Conservation (phyloP, 2,888 invertebrate genomes). For the Andrena chrysosceles region DNA sequence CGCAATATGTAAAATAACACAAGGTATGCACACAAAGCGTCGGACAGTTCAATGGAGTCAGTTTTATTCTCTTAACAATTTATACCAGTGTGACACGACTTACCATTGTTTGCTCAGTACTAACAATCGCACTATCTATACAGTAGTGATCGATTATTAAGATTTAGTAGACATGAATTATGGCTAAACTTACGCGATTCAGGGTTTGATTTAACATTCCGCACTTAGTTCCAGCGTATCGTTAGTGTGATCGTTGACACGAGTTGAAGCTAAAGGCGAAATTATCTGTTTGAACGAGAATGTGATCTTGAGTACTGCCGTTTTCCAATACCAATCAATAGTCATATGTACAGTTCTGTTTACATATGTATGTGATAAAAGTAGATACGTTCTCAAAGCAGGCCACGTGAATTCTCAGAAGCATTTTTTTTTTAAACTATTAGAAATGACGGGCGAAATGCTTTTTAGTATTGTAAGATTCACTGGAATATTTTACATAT, state of each 20-base stretch:
- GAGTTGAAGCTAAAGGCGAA: conserved; percentile 16
- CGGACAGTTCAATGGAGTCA: conserved; percentile 34
- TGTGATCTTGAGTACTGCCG: conserved; percentile 24
- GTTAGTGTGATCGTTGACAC: conserved; percentile 27
- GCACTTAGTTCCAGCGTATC: conserved; percentile 31
- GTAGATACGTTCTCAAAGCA: not conserved
- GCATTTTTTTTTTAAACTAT: not conserved
- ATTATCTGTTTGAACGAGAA: conserved; percentile 27
- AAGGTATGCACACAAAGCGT: conserved; percentile 24
- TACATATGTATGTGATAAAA: not conserved
- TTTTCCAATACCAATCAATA: conserved; percentile 19
- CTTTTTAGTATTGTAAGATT: not conserved
- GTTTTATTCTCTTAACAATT: conserved; percentile 41
- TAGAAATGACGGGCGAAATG: not conserved
- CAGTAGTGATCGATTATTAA: conserved; percentile 51
- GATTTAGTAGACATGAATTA: conserved; percentile 64
- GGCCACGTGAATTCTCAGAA: not conserved
- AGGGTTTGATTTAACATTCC: conserved; percentile 38
- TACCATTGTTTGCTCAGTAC: conserved; percentile 30
- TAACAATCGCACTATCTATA: conserved; percentile 28
- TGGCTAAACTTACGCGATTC: conserved; percentile 47
- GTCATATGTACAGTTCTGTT: not conserved
- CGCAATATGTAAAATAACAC: conserved; percentile 10
- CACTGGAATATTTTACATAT: not conserved
- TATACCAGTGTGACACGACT: conserved; percentile 37